Evolutionary conservation across 1,140 invertebrate genomes (phyloP).

Genomic region (Pseudachorutes palmiensis): DNA sequence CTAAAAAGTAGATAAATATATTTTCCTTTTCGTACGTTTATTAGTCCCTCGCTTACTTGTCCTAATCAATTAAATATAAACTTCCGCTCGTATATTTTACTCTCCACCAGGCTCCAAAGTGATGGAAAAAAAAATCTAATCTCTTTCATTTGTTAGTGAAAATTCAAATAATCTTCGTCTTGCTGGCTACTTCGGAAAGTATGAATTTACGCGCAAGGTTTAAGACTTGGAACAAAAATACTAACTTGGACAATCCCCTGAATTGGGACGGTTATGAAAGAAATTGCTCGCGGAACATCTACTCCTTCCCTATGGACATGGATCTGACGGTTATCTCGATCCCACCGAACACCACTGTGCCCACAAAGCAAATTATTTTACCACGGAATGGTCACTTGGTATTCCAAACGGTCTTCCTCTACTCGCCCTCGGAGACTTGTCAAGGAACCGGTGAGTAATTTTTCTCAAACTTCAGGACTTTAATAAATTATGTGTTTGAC

Average conservation of each 20-base stretch:
- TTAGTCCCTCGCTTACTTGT: neutral
- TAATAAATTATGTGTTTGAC: no score
- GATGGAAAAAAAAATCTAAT: no score
- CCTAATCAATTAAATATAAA: neutral
- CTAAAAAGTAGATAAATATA: neutral
- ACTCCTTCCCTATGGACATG: slow-evolving; percentile 31
- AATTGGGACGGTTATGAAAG: slow-evolving; percentile 33
- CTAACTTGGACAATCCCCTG: slow-evolving; percentile 31
- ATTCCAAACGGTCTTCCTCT: slow-evolving; percentile 33
- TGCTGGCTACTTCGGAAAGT: neutral
- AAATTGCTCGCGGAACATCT: slow-evolving; percentile 36
- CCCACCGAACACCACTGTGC: slow-evolving; percentile 16
- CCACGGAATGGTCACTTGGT: slow-evolving; percentile 36
- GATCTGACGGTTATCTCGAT: slow-evolving; percentile 28
- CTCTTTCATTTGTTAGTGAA: no score
- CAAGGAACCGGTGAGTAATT: slow-evolving; percentile 25
- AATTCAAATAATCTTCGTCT: no score
- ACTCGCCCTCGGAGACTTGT: slow-evolving; percentile 21
- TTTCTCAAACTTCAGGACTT: no score
- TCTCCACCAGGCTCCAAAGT: no score
- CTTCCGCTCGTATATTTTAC: no score
- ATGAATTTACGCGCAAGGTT: neutral
- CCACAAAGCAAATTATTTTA: slow-evolving; percentile 36
- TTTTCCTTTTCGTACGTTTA: neutral
- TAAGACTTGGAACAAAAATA: slow-evolving; percentile 30